Evolutionary conservation across 2,888 invertebrate species (phyloP), one percentile per base, ranked within the genome.

Genomic region (Notodonta ziczac): DNA sequence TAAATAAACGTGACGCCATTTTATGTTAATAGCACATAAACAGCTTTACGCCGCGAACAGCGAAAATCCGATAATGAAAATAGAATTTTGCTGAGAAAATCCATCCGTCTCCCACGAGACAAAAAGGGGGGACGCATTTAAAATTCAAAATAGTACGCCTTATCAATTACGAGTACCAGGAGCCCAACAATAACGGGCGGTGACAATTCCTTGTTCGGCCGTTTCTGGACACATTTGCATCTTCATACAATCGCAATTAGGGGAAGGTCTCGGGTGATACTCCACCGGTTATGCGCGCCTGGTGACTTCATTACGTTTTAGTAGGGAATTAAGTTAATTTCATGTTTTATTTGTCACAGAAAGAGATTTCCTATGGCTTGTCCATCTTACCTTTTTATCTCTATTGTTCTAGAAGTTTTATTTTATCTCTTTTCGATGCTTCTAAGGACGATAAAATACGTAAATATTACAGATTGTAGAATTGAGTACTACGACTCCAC

Each of bases 161-260:
- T 92, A 91, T 92, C 92, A 92, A 91, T 91, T 91, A 91, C 92
- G 89, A 86, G 87, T 89, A 87, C 86, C 80, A 84, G 86, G 86
- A 81, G 77, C 80, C 77, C 87, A 81, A 84, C 80, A 81, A 81
- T 80, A 72, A 73, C 73, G 66, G 83, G 82, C 82, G 82, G 85
- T 86, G 84, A 85, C 85, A 83, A 83, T 84, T 80, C 84, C 82
- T 82, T 74, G 77, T 85, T 74, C 67, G 71, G 75, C 81, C 81
- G 79, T 86, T 86, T 87, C 84, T 83, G 81, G 79, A 69, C 76
- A 83, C 87, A 91, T 91, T 92, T 92, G 90, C 91, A 91, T 91
- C 89, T 90, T 86, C 89, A 90, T 88, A 90, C 90, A 89, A 88
- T 87, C 82, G 82, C 91, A 90, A 91, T 91, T 91, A 91, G 90